Conservation (phyloP, 2,797 vertebrate species). For the Chelon labrosus region DNA sequence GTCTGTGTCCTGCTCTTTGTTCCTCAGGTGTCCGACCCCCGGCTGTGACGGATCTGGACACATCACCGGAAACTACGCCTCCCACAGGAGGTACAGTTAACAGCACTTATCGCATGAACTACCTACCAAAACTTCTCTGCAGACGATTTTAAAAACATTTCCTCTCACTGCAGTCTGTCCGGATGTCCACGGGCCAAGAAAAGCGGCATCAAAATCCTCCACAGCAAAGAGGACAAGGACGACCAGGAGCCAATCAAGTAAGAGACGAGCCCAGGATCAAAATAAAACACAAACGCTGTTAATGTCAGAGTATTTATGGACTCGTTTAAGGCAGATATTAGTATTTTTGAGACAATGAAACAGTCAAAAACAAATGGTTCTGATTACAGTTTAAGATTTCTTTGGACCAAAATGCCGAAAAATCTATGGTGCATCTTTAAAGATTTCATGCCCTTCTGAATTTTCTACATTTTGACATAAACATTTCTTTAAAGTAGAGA, state of each 20-base stretch:
- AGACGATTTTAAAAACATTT: background rate
- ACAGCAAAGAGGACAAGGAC: constrained; percentile 99
- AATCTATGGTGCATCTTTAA: too few species aligned
- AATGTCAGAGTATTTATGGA: background rate
- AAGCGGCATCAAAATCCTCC: constrained; percentile 96
- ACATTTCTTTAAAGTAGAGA: too few species aligned
- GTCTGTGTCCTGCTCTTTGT: background rate
- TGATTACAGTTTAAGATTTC: too few species aligned
- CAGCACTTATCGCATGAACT: background rate
- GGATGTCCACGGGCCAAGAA: constrained; percentile 98
- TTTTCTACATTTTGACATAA: too few species aligned
- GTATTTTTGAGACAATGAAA: too few species aligned
- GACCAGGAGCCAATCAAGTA: constrained; percentile 99
- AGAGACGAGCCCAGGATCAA: constrained; percentile 16
- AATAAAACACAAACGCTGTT: background rate
- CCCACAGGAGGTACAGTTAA: constrained; percentile 92
- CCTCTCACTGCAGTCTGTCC: constrained; percentile 88
- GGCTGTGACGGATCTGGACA: constrained; percentile 98
- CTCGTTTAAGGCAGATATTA: background rate
- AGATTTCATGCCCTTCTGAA: too few species aligned
- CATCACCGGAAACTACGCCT: constrained; percentile 99
- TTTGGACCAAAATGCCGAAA: too few species aligned
- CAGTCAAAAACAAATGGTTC: too few species aligned
- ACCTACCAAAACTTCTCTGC: background rate
- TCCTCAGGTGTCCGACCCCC: constrained; percentile 94